A percentile compares a stretch with the other conserved stretches of the same genome.
These are phyloP conservation scores for Galerucella pusilla DNA, from an alignment of 2,888 invertebrate species.

Conservation along the genomic window DNA sequence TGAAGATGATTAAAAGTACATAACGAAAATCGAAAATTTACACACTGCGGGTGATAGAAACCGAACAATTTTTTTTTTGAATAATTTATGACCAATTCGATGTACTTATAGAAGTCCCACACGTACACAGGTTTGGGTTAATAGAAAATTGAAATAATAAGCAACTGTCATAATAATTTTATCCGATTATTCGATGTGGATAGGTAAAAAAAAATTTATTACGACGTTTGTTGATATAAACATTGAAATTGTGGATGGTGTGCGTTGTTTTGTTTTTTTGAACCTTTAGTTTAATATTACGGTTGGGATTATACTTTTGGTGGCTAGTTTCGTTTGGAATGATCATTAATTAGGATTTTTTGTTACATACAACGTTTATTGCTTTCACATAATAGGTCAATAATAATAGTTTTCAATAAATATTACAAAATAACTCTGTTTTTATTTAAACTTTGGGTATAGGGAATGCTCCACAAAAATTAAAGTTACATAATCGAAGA, in stretches of 20 bases:
- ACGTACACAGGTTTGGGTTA: not conserved
- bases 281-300: no score
- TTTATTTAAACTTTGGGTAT: no score
- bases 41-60: not conserved
- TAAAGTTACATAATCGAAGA: no score
- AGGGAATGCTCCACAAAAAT: no score
- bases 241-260: not conserved
- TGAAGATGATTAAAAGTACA: not conserved
- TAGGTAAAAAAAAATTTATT: not conserved
- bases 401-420: no score
- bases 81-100: not conserved
- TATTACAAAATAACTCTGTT: no score
- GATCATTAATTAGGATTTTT: no score
- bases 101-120: not conserved
- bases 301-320: no score
- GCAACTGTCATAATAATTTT: not conserved
- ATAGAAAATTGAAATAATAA: slow-evolving; percentile 1
- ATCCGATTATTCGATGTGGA: not conserved
- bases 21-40: not conserved
- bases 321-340: no score
- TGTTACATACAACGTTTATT: no score
- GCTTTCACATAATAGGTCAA: no score
- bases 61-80: not conserved
- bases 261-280: not conserved
- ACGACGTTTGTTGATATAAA: not conserved